Conservation (phyloP, 2,797 vertebrate species). For the Sus cebifrons region DNA sequence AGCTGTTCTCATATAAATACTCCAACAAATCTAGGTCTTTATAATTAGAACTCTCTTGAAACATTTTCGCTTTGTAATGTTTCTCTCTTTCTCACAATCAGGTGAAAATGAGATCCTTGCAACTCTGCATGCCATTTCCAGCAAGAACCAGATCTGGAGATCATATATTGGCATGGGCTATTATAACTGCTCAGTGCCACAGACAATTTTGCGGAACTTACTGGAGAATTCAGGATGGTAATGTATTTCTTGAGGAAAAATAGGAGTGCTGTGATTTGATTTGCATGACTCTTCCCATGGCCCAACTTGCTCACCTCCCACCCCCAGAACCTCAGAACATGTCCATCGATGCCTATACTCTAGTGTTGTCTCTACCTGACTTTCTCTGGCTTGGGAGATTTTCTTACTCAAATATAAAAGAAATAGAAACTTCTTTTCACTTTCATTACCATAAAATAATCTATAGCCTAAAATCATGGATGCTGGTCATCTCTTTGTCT, state of each 20-base stretch:
- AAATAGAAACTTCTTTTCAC: not conserved
- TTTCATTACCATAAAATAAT: not conserved
- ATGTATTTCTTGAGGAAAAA: constrained; percentile 76
- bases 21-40: constrained; percentile 1
- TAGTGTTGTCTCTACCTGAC: not conserved
- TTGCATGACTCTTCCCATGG: not conserved
- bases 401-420: not conserved
- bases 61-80: constrained; percentile 72
- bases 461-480: not conserved
- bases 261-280: not conserved
- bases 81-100: constrained; percentile 87
- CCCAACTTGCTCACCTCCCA: not conserved
- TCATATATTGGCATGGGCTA: constrained; percentile 99
- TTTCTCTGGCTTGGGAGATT: constrained; percentile 27
- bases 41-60: not conserved
- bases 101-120: constrained; percentile 98
- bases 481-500: not conserved
- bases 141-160: constrained; percentile 97
- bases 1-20: constrained; percentile 26
- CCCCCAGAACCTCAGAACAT: not conserved
- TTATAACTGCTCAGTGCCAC: constrained; percentile 97
- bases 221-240: constrained; percentile 99
- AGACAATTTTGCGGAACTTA: constrained; percentile 95
- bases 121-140: constrained; percentile 94
- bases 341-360: too few species aligned